Base-by-base conservation (phyloP, 2,797 vertebrate genomes). In the Gallirallus australis region DNA sequence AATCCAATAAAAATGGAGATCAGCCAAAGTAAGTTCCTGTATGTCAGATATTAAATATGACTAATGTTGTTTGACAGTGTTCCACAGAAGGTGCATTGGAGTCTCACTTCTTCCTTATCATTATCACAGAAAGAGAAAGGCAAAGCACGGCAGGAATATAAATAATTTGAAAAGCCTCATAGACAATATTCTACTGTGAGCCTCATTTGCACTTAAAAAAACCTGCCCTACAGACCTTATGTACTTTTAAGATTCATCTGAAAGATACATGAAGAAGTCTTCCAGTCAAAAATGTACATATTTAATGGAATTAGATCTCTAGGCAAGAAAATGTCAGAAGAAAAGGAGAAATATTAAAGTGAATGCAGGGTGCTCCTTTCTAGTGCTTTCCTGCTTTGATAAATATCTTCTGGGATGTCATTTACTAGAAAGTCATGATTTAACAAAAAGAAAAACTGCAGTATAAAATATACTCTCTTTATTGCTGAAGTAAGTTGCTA, bases 191-290 rank as follows among this genome's bases (percentile, higher is more conserved):
- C 97, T 96, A 97, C 97, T 96, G 92, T 94, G 97, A 14, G 63
- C 92, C 98, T 98, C 97, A 98, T 98, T 98, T 98, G 97, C 98
- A 98, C 98, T 98, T 98, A 85, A 98, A 98, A 98, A 98, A 98
- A 90, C 96, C 96, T 98, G 97, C 98, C 98, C 98, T 98, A 96
- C 94, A 97, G 98, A 98, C 97, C 97, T 98, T 98, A 97, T 97
- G 97, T 98, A 98, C 98, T 98, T 98, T 98, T 98, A 98, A 98
- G 98, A 98, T 98, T 97, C 98, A 98, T 98, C 97, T 98, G 98
- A 98, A 98, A 98, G 98, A 98, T 98, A 98, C 97, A 98, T 98
- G 97, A 98, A 98, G 97, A 98, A 98, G 97, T 97, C 96, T 98
- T 97, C 94, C 94, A 98, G 97, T 95, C 96, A 97, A 98, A 98